Conservation (phyloP, 2,113 vertebrate genomes). For the Grus americana region DNA sequence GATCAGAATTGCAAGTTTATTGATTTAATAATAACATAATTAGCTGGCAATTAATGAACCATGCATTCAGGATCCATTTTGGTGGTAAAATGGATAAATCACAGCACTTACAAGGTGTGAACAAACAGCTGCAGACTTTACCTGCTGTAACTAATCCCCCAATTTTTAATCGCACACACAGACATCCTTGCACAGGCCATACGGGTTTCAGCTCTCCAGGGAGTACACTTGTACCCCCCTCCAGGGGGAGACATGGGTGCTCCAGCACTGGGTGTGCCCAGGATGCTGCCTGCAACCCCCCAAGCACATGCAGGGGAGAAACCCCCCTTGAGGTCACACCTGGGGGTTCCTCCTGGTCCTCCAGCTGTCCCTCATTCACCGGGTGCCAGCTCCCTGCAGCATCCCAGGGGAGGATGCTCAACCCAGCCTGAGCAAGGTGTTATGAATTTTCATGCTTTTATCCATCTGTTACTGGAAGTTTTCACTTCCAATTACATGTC, state of each 20-base stretch:
- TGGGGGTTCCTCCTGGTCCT: background rate
- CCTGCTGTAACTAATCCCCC: background rate
- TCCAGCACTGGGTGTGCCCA: background rate
- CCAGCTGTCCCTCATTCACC: background rate
- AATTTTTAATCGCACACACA: rapidly evolving
- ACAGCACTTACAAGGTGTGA: background rate
- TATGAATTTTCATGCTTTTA: background rate
- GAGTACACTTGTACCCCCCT: background rate
- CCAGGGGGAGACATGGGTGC: rapidly evolving
- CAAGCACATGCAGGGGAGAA: background rate
- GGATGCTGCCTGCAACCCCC: background rate
- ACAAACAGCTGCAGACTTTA: background rate
- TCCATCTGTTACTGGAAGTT: background rate
- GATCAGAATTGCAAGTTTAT: background rate
- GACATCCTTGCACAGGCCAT: rapidly evolving
- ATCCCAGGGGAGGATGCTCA: background rate
- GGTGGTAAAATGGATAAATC: background rate
- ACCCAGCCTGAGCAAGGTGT: background rate
- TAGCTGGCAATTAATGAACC: background rate
- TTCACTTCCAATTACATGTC: background rate
- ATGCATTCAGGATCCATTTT: background rate
- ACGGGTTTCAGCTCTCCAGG: background rate
- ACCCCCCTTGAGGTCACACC: background rate
- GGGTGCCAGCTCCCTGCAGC: background rate
- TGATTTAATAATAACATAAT: background rate